Base-by-base conservation (phyloP, 2,888 invertebrate genomes). In the Hoplodrina ambigua region DNA sequence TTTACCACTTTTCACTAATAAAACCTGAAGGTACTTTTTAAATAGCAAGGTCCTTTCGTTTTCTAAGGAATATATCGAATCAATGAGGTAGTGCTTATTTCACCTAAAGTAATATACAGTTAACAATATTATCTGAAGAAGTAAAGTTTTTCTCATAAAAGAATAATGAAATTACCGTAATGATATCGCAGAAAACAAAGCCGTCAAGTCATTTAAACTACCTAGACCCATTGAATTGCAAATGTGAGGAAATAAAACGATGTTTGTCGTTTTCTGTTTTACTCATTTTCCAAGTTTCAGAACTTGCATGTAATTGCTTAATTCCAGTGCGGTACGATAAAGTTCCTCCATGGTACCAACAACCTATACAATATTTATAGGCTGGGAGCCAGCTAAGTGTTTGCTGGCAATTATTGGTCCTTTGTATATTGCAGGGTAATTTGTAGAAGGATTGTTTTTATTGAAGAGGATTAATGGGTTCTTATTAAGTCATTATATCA, bases 301-400 rank as follows among this genome's bases (percentile, higher is more conserved):
- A 86, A 90, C 88, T 93, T 92, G 91, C 92, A 92, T 93, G 91
- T 93, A 93, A 94, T 93, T 94, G 92, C 92, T 93, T 93, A 92
- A 93, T 93, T 90, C 88, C 88, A 90, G 84, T 87, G 90, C 89
- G 86, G 89, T 79, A 87, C 86, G 88, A 85, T 86, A 88, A 92
- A 92, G 85, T 93, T 92, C 67, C 77, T 78, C 83, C 72, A 79
- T 65, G 73, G 78, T 66, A 83, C 84, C 82, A 85, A 85, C 83
- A 81, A 82, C 78, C 82, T 79, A 77, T 82, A 80, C 78, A 80
- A 84, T 83, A 84, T 85, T 84, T 82, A 83, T 82, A 85, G 82
- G 72, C 69, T 11, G 30, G 53, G 83, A 78, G 78, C 66, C 61
- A 66, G 75, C 60, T 60, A 57, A 68, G 63, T 65, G 74, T 72